These are phyloP conservation scores for Diacarnus erythraeanus DNA, from an alignment of 37 sponge, comb jelly and placozoan genomes.

Conservation along the genomic window DNA sequence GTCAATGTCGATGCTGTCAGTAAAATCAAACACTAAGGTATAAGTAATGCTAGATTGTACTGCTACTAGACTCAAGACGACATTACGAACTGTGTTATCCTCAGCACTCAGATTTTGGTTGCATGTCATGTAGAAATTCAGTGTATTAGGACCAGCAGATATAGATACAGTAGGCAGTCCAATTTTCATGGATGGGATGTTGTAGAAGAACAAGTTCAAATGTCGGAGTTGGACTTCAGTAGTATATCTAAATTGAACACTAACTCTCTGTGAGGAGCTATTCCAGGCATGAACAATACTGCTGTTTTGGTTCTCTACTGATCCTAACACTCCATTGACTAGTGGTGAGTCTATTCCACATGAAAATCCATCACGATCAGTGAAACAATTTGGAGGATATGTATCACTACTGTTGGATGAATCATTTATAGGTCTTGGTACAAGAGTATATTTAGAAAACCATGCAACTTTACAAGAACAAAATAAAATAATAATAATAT, in stretches of 20 bases:
- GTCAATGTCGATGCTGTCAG: background rate
- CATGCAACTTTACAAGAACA: background rate
- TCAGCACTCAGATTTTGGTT: constrained; percentile 34
- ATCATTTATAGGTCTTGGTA: background rate
- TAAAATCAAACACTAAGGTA: constrained; percentile 7
- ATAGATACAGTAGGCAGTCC: constrained; percentile 42
- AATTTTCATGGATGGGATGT: constrained; percentile 35
- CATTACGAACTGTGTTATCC: constrained; percentile 25
- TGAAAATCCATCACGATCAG: background rate
- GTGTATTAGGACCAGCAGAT: constrained; percentile 16
- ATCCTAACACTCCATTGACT: constrained; percentile 11
- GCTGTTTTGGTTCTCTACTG: background rate
- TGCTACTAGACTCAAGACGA: constrained; percentile 25
- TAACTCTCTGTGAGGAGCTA: background rate
- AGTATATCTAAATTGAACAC: background rate
- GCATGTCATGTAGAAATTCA: constrained; percentile 14
- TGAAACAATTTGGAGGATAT: background rate
- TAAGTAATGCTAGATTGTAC: background rate
- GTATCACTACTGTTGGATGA: too few species aligned
- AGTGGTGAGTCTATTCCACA: background rate
- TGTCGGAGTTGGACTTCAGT: background rate
- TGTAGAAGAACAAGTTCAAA: constrained; percentile 57
- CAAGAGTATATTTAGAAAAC: background rate
- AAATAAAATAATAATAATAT: too few species aligned
- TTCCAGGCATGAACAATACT: constrained; percentile 36